Evolutionary conservation across 2,797 vertebrate species (phyloP), one percentile per base, ranked within the genome.

Genomic region (Nannoperca obscura): DNA sequence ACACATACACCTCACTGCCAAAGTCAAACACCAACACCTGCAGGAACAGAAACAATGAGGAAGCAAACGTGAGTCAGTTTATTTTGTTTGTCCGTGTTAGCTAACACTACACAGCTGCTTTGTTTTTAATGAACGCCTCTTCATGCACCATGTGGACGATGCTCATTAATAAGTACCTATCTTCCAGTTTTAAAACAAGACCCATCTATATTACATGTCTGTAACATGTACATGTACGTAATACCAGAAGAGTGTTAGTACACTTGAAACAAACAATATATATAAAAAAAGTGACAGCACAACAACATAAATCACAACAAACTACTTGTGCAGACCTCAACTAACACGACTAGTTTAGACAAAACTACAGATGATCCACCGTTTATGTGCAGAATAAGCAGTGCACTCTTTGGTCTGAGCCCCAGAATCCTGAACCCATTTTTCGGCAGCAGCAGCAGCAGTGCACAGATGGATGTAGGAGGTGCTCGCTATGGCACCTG

Each of bases 21-120:
- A 99, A 98, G 93, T 99, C 98, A 86, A 99, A 98, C 84, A 99
- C 98, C 91, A 99, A 83, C 52, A 99, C 98, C 98, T 99, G 92
- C 68, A 66, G 77, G 7, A 15, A 49, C 38, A 64, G 19, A 36
- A 32, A 66, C 52, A 36, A 55, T 0, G 8, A 0, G 6, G 19
- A 24, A 12, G 0, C n/a, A 54, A 0, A 11, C 1, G 7, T 14
- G 59, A 53, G 44, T 11, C 14, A 1, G 19, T 15, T 36, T 27
- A 27, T 6, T 32, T 4, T 53, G 13, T 44, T 32, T 47, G 14
- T 54, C 15, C 17, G 2, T 27, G 32, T 42, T 17, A 42, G 6
- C 53, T 5, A 7, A 59, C 24, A 38, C 6, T 4, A 17, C 15
- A 17, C 30, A 27, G 9, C 20, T 60, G 46, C 20, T 61, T 42